These are phyloP conservation scores for Melinaea marsaeus DNA, from an alignment of 2,888 invertebrate species.

Conservation along the genomic window DNA sequence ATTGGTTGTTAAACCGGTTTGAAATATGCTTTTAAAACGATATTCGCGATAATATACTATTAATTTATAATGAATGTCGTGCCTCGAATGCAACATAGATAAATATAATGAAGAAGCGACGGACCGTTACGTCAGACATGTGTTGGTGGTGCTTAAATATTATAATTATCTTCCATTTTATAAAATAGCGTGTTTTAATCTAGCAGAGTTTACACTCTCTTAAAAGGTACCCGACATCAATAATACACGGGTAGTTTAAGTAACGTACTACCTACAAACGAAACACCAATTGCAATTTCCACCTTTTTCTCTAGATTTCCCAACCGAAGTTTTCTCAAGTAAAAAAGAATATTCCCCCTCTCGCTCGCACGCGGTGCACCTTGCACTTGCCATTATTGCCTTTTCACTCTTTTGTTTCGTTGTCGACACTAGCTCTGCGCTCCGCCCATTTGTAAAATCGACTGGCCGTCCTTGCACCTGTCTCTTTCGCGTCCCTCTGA, in stretches of 20 bases:
- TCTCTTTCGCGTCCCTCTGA: constrained; percentile 73
- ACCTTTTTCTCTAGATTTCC: constrained; percentile 69
- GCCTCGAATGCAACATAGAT: not conserved
- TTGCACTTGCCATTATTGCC: constrained; percentile 71
- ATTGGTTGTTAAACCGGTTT: not conserved
- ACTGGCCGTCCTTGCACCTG: constrained; percentile 73
- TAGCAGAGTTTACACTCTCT: not conserved
- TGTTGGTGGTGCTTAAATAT: not conserved
- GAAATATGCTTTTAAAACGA: not conserved
- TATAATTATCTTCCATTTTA: not conserved
- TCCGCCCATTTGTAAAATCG: constrained; percentile 78
- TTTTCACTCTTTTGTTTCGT: constrained; percentile 73
- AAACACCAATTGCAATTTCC: constrained; percentile 40
- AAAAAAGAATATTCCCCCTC: constrained; percentile 46
- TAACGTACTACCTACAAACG: constrained; percentile 32
- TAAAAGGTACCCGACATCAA: constrained; percentile 28
- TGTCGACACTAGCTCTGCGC: constrained; percentile 70
- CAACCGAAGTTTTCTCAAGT: constrained; percentile 58
- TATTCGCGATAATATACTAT: not conserved
- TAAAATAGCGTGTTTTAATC: constrained; percentile 3
- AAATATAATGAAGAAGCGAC: not conserved
- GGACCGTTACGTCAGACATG: not conserved
- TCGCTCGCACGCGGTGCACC: constrained; percentile 60
- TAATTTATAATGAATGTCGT: not conserved
- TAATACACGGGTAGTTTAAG: constrained; percentile 30